These are phyloP conservation scores for Cranoglanis bouderius DNA, from an alignment of 2,113 vertebrate species.

Conservation along the genomic window DNA sequence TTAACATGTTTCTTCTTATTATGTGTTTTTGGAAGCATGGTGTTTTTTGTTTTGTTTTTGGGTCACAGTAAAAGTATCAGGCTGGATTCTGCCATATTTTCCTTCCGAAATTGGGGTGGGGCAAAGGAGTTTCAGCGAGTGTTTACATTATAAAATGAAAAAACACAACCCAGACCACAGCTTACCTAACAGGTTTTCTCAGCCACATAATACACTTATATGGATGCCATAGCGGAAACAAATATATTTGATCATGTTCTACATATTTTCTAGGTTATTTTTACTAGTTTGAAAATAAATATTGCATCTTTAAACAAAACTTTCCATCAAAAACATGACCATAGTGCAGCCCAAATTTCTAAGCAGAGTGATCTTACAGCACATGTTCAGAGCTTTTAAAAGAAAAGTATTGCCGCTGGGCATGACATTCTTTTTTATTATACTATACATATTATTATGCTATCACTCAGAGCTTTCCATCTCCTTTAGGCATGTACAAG, in stretches of 20 bases:
- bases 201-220: not conserved
- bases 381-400: conserved; percentile 3
- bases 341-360: not conserved
- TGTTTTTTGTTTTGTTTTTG: not conserved
- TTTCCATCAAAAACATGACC: conserved; percentile 42
- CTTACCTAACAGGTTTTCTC: not conserved
- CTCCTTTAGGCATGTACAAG: conserved; percentile 5
- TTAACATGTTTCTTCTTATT: no score
- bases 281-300: not conserved
- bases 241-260: not conserved
- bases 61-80: not conserved
- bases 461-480: conserved; percentile 10
- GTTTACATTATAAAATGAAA: not conserved
- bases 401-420: not conserved
- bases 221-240: not conserved
- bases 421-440: not conserved
- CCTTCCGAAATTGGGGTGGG: not conserved
- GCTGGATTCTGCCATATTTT: not conserved
- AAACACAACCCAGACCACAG: not conserved
- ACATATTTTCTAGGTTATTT: not conserved
- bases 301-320: conserved; percentile 9
- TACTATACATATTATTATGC: conserved; percentile 16
- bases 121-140: not conserved
- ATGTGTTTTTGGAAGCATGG: not conserved
- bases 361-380: not conserved